Percentiles rank a stretch among this genome's conserved stretches.
Conservation (phyloP, 2,113 vertebrate species). For the Epinephelus cyanopodus region DNA sequence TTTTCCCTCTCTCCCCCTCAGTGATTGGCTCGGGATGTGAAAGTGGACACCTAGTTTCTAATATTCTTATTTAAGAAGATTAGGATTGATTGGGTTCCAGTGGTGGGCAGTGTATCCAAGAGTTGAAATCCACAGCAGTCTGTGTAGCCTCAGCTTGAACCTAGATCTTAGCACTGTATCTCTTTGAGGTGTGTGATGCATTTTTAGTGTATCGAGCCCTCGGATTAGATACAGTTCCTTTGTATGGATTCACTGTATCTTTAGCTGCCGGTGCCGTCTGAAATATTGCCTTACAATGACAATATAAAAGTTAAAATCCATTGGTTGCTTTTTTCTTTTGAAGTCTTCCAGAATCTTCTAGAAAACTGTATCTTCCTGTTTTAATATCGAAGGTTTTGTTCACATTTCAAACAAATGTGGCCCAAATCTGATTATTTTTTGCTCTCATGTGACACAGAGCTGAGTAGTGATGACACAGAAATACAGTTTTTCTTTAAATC, state of each 20-base stretch:
- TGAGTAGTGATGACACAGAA: too few species aligned
- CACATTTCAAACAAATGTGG: too few species aligned
- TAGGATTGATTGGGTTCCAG: conserved; percentile 42
- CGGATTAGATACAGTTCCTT: not conserved
- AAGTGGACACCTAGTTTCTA: conserved; percentile 39
- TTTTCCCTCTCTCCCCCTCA: conserved; percentile 14
- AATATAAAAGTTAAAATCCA: not conserved
- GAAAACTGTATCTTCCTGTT: too few species aligned
- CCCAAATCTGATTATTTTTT: too few species aligned
- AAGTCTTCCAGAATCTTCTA: too few species aligned
- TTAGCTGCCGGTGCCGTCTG: too few species aligned
- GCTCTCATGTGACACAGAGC: too few species aligned
- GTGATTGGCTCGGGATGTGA: conserved; percentile 24
- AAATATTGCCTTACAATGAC: not conserved
- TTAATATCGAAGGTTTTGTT: too few species aligned
- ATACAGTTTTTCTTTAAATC: too few species aligned
- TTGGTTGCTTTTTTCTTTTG: too few species aligned
- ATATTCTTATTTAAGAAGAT: conserved; percentile 54
- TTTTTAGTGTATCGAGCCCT: not conserved
- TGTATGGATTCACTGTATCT: not conserved
- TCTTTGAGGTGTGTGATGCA: not conserved
- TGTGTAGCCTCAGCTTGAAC: conserved; percentile 6
- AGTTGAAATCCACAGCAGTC: conserved; percentile 22
- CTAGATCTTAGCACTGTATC: not conserved
- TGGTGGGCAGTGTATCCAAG: not conserved